Percentiles rank a stretch among this genome's conserved stretches.
These are phyloP conservation scores for Lutraria rhynchaena DNA, from an alignment of 1,140 invertebrate species.

Conservation along the genomic window DNA sequence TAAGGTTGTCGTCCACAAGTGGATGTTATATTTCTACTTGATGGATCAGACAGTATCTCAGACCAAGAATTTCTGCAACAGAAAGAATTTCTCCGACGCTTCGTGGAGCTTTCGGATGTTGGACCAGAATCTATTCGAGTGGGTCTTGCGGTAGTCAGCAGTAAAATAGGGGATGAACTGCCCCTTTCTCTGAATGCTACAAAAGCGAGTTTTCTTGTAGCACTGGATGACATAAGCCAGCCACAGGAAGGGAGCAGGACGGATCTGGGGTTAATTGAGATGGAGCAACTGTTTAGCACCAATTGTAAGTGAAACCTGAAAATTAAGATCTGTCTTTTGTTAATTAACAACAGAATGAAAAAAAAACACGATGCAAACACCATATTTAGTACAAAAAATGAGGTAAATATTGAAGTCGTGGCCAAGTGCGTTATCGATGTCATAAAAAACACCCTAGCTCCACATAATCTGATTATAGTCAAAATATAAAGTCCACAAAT, in stretches of 20 bases:
- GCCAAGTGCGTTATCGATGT: too few species aligned
- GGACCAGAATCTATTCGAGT: conserved; percentile 42
- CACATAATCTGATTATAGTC: too few species aligned
- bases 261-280: conserved; percentile 57
- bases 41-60: conserved; percentile 66
- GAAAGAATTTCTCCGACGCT: conserved; percentile 47
- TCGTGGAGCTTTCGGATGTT: conserved; percentile 42
- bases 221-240: conserved; percentile 40
- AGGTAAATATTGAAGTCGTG: too few species aligned
- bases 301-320: conserved; percentile 33
- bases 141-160: conserved; percentile 59
- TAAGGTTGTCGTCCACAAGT: conserved; percentile 49
- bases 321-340: neutral
- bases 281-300: conserved; percentile 59
- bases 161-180: conserved; percentile 52
- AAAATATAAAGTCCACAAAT: too few species aligned
- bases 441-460: too few species aligned
- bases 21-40: conserved; percentile 64
- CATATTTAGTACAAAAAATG: too few species aligned
- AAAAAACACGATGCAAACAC: too few species aligned
- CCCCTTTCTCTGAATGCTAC: conserved; percentile 25
- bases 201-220: conserved; percentile 20
- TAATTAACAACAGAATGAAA: too few species aligned
- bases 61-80: conserved; percentile 57
- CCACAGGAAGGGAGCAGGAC: conserved; percentile 63